Conservation (phyloP, 2,888 invertebrate species). For the Oeneis ivallda region DNA sequence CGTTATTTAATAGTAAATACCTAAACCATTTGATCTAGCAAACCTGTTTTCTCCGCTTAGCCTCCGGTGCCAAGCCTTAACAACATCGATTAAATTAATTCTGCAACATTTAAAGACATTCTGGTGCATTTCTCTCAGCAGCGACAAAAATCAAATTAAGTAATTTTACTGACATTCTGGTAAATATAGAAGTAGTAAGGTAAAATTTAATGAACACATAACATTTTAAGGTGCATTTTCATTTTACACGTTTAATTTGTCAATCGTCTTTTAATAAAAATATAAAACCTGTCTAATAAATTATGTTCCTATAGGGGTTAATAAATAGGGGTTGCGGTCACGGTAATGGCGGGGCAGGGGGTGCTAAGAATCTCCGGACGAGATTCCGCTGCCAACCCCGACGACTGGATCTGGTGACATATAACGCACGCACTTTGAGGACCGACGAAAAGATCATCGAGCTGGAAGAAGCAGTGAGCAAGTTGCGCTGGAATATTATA, state of each 20-base stretch:
- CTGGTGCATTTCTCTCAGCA: slow-evolving; percentile 9
- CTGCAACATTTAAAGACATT: slow-evolving; percentile 6
- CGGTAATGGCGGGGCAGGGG: too few relatives aligned
- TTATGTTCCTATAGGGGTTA: background rate
- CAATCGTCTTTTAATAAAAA: background rate
- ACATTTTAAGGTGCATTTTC: slow-evolving; percentile 8
- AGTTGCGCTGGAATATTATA: too few relatives aligned
- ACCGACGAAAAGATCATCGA: too few relatives aligned
- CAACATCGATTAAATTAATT: slow-evolving; percentile 11
- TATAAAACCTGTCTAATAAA: background rate
- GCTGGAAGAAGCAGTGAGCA: too few relatives aligned
- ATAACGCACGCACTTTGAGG: too few relatives aligned
- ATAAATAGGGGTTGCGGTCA: too few relatives aligned
- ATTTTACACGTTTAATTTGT: background rate
- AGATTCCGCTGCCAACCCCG: too few relatives aligned
- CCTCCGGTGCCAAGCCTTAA: background rate
- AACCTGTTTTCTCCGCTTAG: too few relatives aligned
- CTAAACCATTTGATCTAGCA: too few relatives aligned
- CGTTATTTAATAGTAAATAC: too few relatives aligned
- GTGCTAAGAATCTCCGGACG: too few relatives aligned
- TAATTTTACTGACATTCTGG: slow-evolving; percentile 16
- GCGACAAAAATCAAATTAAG: slow-evolving; percentile 16
- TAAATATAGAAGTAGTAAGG: slow-evolving; percentile 9
- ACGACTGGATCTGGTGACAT: too few relatives aligned
- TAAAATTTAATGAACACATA: slow-evolving; percentile 14